phyloP scores from a whole-genome alignment of 2,888 invertebrate species.

The Acleris emargana region DNA sequence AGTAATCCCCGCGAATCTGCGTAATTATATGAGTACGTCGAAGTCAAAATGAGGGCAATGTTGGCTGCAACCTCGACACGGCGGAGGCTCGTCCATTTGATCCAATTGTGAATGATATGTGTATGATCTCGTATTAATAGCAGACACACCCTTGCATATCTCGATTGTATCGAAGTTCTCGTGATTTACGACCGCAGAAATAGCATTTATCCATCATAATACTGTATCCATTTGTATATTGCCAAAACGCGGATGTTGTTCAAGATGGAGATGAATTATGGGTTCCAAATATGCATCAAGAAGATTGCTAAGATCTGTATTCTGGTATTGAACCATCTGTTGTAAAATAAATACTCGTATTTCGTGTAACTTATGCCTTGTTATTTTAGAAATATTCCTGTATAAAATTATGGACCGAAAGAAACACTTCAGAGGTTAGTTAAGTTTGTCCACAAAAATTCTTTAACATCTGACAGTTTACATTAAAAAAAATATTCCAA shows the following conservation, averaged over 20 bases:
- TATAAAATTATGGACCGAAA: no score
- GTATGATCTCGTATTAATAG: constrained; percentile 19
- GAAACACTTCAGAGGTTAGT: no score
- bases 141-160: constrained; percentile 19
- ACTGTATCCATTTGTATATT: not conserved
- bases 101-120: constrained; percentile 13
- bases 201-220: constrained; percentile 4
- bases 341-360: no score
- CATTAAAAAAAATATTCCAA: no score
- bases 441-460: no score
- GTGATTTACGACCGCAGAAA: not conserved
- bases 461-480: no score
- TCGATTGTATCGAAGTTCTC: not conserved
- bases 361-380: no score
- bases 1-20: not conserved
- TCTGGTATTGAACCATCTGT: no score
- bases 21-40: constrained; percentile 14
- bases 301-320: no score
- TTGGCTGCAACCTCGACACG: constrained; percentile 3
- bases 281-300: no score
- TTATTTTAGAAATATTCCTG: no score
- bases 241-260: not conserved
- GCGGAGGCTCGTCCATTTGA: constrained; percentile 9
- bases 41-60: constrained; percentile 10
- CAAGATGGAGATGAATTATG: not conserved